Evolutionary conservation across 2,888 invertebrate species (phyloP).

Genomic region (Ypsolopha scabrella): DNA sequence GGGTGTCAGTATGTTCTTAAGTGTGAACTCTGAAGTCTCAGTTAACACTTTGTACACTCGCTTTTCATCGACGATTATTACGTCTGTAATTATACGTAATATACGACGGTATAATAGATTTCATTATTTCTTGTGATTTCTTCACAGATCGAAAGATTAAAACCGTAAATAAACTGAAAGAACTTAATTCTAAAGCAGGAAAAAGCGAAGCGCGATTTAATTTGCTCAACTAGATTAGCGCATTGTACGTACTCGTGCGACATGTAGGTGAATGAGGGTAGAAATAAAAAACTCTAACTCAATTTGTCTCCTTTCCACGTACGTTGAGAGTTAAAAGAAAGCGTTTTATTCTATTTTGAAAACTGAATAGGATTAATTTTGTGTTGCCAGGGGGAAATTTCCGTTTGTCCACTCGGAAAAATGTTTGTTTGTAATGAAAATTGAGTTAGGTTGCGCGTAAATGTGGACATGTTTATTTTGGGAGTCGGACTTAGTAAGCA

Average conservation of each 20-base stretch:
- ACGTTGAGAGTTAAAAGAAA: neutral
- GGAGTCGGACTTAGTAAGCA: too few species aligned
- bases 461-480: neutral
- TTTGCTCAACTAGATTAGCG: neutral
- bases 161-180: too few species aligned
- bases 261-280: neutral
- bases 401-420: neutral
- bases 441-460: conserved; percentile 19
- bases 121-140: too few species aligned
- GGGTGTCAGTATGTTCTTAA: too few species aligned
- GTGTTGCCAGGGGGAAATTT: neutral
- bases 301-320: neutral
- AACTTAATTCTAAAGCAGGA: neutral
- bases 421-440: conserved; percentile 30
- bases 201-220: neutral
- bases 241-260: neutral
- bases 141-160: too few species aligned
- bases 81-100: too few species aligned
- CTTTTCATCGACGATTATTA: too few species aligned
- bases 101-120: too few species aligned
- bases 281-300: neutral
- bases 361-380: conserved; percentile 4
- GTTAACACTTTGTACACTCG: too few species aligned
- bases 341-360: conserved; percentile 2
- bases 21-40: too few species aligned